phyloP scores from a whole-genome alignment of 2,113 vertebrate species.

The Ascaphus truei region DNA sequence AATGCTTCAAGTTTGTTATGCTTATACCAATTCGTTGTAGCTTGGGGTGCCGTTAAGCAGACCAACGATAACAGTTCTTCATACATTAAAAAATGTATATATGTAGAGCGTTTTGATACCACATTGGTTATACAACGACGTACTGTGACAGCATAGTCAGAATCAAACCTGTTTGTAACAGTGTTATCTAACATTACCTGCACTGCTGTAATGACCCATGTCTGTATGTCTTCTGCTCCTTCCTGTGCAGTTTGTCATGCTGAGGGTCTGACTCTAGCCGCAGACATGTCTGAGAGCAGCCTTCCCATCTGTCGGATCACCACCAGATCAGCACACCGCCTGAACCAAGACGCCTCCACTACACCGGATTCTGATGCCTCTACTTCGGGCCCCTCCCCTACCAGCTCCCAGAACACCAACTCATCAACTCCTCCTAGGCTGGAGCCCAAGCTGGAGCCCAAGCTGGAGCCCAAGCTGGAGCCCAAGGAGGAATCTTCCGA shows the following conservation, averaged over 20 bases:
- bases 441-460: background rate
- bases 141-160: no score
- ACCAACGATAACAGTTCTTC: no score
- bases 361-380: constrained; percentile 48
- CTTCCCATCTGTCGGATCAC: constrained; percentile 36
- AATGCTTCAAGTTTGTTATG: no score
- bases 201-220: background rate
- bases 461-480: background rate
- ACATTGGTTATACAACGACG: no score
- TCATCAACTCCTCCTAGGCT: background rate
- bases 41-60: no score
- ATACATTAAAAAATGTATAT: no score
- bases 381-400: constrained; percentile 39
- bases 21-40: no score
- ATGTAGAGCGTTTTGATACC: no score
- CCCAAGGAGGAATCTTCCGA: background rate
- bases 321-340: constrained; percentile 42
- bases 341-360: constrained; percentile 40
- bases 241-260: background rate
- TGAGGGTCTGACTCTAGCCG: background rate
- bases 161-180: no score
- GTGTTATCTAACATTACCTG: no score
- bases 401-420: background rate
- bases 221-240: background rate
- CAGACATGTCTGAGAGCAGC: constrained; percentile 31